Base-by-base conservation (phyloP, 2,888 invertebrate species). In the Pyrochroa serraticornis region DNA sequence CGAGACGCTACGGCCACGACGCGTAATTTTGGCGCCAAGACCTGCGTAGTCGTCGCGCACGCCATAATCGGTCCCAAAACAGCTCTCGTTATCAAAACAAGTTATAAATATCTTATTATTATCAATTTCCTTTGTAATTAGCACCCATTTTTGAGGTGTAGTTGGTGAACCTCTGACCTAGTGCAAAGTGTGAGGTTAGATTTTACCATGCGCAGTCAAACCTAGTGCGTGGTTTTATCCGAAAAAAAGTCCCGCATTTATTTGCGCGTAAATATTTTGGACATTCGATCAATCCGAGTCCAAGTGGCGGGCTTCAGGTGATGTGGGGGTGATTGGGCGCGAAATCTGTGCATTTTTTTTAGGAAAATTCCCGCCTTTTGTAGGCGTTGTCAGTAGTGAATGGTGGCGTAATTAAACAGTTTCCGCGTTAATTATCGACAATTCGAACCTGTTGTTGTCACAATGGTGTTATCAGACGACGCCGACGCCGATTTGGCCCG, bases 401-500 rank as follows among this genome's bases (percentile, higher is more conserved):
- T 45, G 39, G 50, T 51, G 49, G 52, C 32, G 39, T 50, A 35
- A 14, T 35, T 8, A 1, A 12, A 3, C 14, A 14, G 8, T 41
- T 41, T 35, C 10, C 6, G 36, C 6, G 36, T 9, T 12, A 9
- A 43, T 30, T 10, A 22, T 22, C 8, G 42, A 41, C 14, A 7
- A 10, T 42, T 22, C 1, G 6, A 12, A 32, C 3, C 1, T 41
- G n/a, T 9, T 37, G 12, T 7, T 39, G 36, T 2, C 63, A 80
- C 75, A 74, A 83, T 83, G 83, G 82, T 81, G 58, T 77, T 81
- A 70, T 80, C 81, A 67, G 85, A 86, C 65, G 85, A 87, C 66
- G 81, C 77, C 71, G 87, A 87, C 67, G 85, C 87, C 71, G 81
- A 82, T 75, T 82, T 85, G 72, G 82, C 83, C 66, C 81, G 82